These are phyloP conservation scores for Polypedilum pembai DNA, from an alignment of 1,140 invertebrate species.

Conservation along the genomic window DNA sequence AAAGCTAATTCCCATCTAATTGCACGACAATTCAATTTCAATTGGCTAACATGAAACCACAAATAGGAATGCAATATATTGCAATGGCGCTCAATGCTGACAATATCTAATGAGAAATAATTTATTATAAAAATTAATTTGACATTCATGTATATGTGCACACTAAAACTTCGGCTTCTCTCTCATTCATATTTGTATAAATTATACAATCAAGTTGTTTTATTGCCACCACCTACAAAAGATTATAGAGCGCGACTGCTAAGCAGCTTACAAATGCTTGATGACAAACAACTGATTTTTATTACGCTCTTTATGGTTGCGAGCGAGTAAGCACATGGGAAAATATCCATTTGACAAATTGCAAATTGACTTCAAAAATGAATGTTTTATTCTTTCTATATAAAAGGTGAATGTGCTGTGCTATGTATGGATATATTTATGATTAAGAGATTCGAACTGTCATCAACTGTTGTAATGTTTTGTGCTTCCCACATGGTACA, in stretches of 20 bases:
- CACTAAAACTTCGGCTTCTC: neutral
- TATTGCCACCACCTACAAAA: neutral
- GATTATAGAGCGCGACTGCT: conserved; percentile 10
- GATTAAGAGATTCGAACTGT: conserved; percentile 13
- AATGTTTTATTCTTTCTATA: neutral
- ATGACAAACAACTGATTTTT: conserved; percentile 21
- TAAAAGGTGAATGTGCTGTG: neutral
- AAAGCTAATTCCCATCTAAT: no score
- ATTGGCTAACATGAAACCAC: no score
- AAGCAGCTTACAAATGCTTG: conserved; percentile 24
- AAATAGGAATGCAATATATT: no score
- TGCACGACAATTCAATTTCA: no score
- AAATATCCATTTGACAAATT: conserved; percentile 13
- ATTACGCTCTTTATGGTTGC: neutral
- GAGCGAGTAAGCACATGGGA: neutral
- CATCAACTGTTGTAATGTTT: neutral
- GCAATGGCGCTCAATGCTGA: no score
- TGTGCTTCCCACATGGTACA: neutral
- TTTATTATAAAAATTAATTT: no score
- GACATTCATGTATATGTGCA: neutral
- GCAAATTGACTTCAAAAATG: neutral
- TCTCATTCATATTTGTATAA: neutral
- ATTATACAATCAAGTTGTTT: conserved; percentile 20
- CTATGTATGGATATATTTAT: neutral
- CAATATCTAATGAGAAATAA: no score